A percentile compares a stretch with the other conserved stretches of the same genome.
Evolutionary conservation across 2,888 invertebrate genomes (phyloP).

Genomic region (Limenitis arthemis): DNA sequence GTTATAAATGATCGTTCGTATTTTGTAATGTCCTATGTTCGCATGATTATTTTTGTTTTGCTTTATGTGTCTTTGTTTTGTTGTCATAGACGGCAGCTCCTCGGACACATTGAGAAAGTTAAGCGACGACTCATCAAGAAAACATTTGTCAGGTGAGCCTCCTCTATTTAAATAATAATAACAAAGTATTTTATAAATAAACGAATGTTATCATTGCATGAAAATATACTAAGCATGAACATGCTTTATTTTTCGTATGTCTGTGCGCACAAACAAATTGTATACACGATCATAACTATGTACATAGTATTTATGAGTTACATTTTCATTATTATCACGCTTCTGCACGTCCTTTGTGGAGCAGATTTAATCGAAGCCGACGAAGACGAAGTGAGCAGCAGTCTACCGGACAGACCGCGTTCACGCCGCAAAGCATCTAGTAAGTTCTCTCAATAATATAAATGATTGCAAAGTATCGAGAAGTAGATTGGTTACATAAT

Average conservation of each 20-base stretch:
- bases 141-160: slow-evolving; percentile 68
- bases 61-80: slow-evolving; percentile 65
- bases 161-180: slow-evolving; percentile 5
- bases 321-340: slow-evolving; percentile 38
- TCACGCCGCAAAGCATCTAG: slow-evolving; percentile 71
- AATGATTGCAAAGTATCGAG: neutral
- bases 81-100: slow-evolving; percentile 69
- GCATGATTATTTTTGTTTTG: slow-evolving; percentile 57
- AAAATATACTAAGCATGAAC: slow-evolving; percentile 43
- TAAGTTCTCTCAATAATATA: slow-evolving; percentile 50
- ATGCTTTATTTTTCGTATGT: slow-evolving; percentile 38
- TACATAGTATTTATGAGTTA: slow-evolving; percentile 32
- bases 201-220: slow-evolving; percentile 38
- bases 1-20: slow-evolving; percentile 11
- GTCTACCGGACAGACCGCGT: slow-evolving; percentile 57
- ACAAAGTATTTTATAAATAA: neutral
- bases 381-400: slow-evolving; percentile 68
- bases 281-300: slow-evolving; percentile 21
- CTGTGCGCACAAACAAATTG: slow-evolving; percentile 32
- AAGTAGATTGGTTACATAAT: neutral
- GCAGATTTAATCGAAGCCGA: slow-evolving; percentile 73
- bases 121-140: slow-evolving; percentile 68
- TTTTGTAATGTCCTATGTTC: slow-evolving; percentile 27
- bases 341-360: slow-evolving; percentile 40
- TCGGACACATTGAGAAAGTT: slow-evolving; percentile 63